Evolutionary conservation across 2,113 vertebrate genomes (phyloP), one percentile per base, ranked within the genome.

Genomic region (Collichthys lucidus): DNA sequence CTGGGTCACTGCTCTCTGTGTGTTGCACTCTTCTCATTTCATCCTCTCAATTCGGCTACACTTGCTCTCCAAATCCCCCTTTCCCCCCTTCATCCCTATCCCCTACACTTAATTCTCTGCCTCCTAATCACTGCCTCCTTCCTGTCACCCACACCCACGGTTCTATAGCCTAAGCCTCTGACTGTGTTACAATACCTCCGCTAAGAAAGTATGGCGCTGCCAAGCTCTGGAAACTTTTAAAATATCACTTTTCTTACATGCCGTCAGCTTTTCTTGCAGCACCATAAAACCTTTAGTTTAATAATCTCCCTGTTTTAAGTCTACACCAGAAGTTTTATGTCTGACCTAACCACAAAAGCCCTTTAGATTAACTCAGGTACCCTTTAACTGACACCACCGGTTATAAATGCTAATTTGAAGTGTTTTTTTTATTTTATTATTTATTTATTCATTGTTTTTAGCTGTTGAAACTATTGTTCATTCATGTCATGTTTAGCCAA

Each of bases 1-100:
- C 94, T 96, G 93, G 94, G 94, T 93, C 95, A 95, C 49, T 73
- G 87, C 79, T 76, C 83, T n/a, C 35, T 8, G 35, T 40, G n/a
- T 65, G 47, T 78, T 64, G 68, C 77, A 77, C 88, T 89, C 81
- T 74, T 86, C 89, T 80, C 87, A 69, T 86, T 93, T 84, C 78
- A 61, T 86, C 79, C 74, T 50, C 77, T 80, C 77, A 44, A 67
- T 78, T 74, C 72, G 14, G 69, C 64, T 14, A 65, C 80, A 71
- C 60, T 77, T 65, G 66, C 83, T 72, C 74, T 77, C 77, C 80
- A 86, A 87, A 87, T 84, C 80, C 62, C 64, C 49, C 62, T 49
- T 16, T n/a, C n/a, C 16, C 4, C 67, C 52, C 74, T 81, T 57
- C 78, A 50, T 88, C 74, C 72, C 42, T 65, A 16, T 68, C 74